Conservation (phyloP, 2,797 vertebrate genomes). For the Crax fasciolata region DNA sequence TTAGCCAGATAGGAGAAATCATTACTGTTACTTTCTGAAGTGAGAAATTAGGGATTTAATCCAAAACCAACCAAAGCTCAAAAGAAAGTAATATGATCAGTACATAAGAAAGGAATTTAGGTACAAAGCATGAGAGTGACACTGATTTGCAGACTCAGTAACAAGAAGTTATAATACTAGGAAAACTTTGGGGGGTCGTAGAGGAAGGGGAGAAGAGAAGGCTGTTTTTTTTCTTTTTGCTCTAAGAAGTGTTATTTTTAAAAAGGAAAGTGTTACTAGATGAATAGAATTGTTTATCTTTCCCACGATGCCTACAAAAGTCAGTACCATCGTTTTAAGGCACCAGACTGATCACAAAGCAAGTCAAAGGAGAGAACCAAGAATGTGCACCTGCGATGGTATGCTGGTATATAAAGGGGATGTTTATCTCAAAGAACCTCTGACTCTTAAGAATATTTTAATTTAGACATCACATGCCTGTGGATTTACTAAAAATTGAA, state of each 20-base stretch:
- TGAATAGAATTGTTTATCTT: not conserved
- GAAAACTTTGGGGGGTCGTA: not conserved
- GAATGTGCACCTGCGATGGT: not conserved
- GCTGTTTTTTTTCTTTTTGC: not conserved
- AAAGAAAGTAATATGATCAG: not conserved
- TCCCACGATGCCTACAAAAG: not conserved
- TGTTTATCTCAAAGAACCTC: not conserved
- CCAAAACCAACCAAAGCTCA: not conserved
- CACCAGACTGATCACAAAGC: not conserved
- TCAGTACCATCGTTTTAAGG: not conserved
- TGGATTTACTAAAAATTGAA: constrained; percentile 4
- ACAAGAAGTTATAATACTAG: not conserved
- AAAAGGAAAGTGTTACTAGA: not conserved
- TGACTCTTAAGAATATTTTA: not conserved
- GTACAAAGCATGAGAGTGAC: not conserved
- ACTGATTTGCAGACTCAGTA: not conserved
- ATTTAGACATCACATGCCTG: not conserved
- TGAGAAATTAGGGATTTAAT: constrained; percentile 58
- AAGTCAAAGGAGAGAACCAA: not conserved
- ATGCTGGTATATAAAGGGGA: not conserved
- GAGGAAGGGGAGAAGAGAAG: not conserved
- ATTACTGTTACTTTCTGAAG: constrained; percentile 56
- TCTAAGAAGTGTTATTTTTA: not conserved
- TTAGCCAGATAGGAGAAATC: constrained; percentile 59
- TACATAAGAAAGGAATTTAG: not conserved